Base-by-base conservation (phyloP, 2,797 vertebrate species). In the Buceros bicornis region DNA sequence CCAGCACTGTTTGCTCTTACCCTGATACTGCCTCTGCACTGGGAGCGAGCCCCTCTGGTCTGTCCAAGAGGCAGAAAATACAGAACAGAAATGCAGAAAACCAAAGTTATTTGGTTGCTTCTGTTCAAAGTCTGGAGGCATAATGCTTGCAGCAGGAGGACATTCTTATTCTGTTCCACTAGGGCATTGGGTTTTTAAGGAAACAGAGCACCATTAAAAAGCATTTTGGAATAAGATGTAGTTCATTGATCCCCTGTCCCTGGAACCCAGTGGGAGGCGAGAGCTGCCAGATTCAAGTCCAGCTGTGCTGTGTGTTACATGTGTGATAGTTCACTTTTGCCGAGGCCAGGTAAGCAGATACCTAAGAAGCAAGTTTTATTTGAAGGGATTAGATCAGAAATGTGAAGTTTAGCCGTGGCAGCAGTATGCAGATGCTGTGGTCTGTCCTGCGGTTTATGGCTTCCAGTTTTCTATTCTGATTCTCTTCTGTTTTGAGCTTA, bases 401-500 rank as follows among this genome's bases (percentile, higher is more conserved):
- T 26, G 12, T 60, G n/a, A 57, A 84, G 19, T 19, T 78, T 72
- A 62, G 66, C 24, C 13, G 6, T 3, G 65, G 50, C 62, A 87
- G n/a, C 57, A 64, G 19, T 43, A 24, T 60, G 24, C 19, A 53
- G 5, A 5, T 48, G 10, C 70, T 90, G 40, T 74, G 37, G 10
- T 69, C 66, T 82, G 35, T 77, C 62, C 51, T 57, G 48, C 43
- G 31, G 82, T 94, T 95, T 80, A 85, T 82, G 33, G 58, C 71
- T 85, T 90, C 8, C 40, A 84, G 45, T 93, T 85, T 91, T 82
- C 69, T 21, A 18, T 60, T 92, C 92, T 89, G 62, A 86, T 91
- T 90, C 33, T 90, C 19, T 90, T 13, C 13, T 81, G 56, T 64
- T 96, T 66, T 79, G 57, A 15, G 40, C 45, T 80, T 87, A 37